Evolutionary conservation across 2,797 vertebrate species (phyloP).

Genomic region (Gephyroberyx darwinii): DNA sequence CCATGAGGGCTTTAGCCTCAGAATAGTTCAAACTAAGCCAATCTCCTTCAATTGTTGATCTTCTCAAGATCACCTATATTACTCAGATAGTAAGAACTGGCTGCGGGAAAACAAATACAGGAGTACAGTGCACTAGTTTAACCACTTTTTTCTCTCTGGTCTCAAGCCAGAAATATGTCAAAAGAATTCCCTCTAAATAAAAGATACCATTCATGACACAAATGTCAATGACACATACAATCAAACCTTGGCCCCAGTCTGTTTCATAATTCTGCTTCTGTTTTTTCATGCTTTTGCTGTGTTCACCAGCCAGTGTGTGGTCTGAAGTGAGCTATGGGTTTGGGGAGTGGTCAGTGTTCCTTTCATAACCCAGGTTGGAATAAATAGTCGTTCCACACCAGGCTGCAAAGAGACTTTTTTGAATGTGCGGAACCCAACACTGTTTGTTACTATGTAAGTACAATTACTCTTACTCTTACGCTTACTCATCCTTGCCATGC

Average conservation of each 20-base stretch:
- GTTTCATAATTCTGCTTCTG: neutral
- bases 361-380: constrained; percentile 61
- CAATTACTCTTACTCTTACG: neutral
- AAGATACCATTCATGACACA: neutral
- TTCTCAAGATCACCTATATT: neutral
- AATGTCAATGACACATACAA: neutral
- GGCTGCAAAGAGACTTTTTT: constrained; percentile 1
- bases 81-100: neutral
- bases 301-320: constrained; percentile 24
- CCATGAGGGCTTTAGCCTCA: neutral
- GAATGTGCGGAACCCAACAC: neutral
- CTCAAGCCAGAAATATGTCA: too few species aligned
- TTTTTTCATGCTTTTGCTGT: neutral
- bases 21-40: neutral
- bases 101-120: too few species aligned
- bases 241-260: constrained; percentile 2
- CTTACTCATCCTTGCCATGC: too few species aligned
- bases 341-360: constrained; percentile 60
- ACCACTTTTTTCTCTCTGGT: too few species aligned
- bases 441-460: constrained; percentile 68
- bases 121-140: neutral
- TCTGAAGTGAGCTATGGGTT: constrained; percentile 22
- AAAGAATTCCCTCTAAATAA: neutral
- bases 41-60: neutral
- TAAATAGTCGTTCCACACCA: constrained; percentile 53